Evolutionary conservation across 2,113 vertebrate genomes (phyloP).

Genomic region (Vicugna pacos): DNA sequence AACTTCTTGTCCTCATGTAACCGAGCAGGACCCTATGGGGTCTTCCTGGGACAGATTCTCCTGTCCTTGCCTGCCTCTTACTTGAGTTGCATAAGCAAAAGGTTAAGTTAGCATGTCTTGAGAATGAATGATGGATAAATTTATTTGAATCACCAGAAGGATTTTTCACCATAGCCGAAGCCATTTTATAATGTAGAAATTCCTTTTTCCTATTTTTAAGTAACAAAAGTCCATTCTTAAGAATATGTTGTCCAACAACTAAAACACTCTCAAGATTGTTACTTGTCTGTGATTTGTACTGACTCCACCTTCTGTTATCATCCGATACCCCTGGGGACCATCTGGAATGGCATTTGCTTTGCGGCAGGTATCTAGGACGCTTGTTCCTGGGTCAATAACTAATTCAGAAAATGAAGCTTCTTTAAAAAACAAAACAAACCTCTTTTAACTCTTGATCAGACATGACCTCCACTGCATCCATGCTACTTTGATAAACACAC

Average conservation of each 20-base stretch:
- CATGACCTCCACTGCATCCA: slow-evolving; percentile 93
- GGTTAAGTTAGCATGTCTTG: neutral
- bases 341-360: slow-evolving; percentile 92
- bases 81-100: neutral
- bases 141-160: neutral
- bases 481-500: slow-evolving; percentile 93
- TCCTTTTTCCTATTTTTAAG: slow-evolving; percentile 95
- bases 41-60: neutral
- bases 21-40: neutral
- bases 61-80: neutral
- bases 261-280: slow-evolving; percentile 93
- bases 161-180: slow-evolving; percentile 85
- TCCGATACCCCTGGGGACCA: slow-evolving; percentile 94
- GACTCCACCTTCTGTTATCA: slow-evolving; percentile 93
- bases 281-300: slow-evolving; percentile 93
- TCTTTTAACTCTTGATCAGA: slow-evolving; percentile 94
- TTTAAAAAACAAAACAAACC: slow-evolving; percentile 86
- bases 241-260: slow-evolving; percentile 92
- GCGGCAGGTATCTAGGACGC: slow-evolving; percentile 92
- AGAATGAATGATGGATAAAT: slow-evolving; percentile 25
- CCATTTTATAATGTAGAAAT: slow-evolving; percentile 97
- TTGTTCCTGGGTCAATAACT: slow-evolving; percentile 94
- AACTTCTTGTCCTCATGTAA: neutral
- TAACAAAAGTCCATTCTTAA: slow-evolving; percentile 94
- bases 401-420: slow-evolving; percentile 94